phyloP scores from a whole-genome alignment of 2,888 invertebrate genomes.

The Cinara cedri region DNA sequence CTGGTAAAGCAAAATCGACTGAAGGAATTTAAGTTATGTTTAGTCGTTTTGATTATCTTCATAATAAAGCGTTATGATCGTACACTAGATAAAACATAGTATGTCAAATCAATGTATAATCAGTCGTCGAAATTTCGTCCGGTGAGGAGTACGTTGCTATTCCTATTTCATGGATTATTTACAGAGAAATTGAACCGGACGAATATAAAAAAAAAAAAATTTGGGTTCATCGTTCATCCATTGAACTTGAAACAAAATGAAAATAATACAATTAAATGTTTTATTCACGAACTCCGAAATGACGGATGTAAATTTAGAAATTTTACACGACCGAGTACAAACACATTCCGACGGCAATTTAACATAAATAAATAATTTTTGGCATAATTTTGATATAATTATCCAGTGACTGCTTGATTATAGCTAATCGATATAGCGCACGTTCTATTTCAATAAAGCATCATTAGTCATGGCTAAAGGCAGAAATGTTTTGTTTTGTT shows the following conservation, averaged over 20 bases:
- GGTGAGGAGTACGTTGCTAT: slow-evolving; percentile 6
- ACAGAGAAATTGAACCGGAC: slow-evolving; percentile 12
- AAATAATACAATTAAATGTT: slow-evolving; percentile 19
- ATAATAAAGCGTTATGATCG: neutral
- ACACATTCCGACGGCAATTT: too few relatives aligned
- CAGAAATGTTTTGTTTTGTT: too few relatives aligned
- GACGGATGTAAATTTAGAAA: slow-evolving; percentile 6
- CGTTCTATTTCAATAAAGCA: too few relatives aligned
- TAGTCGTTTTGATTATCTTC: neutral
- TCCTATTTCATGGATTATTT: slow-evolving; percentile 22
- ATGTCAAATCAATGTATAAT: neutral
- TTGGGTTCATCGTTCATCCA: slow-evolving; percentile 4
- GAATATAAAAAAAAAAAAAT: slow-evolving; percentile 14
- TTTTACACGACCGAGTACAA: slow-evolving; percentile 2
- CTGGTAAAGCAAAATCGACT: slow-evolving; percentile 3
- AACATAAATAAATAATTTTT: too few relatives aligned
- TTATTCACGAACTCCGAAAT: neutral
- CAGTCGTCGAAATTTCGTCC: slow-evolving; percentile 4
- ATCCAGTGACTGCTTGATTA: too few relatives aligned
- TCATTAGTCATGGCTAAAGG: too few relatives aligned
- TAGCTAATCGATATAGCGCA: too few relatives aligned
- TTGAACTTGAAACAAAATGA: slow-evolving; percentile 13
- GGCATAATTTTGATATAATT: too few relatives aligned
- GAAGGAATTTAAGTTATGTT: neutral
- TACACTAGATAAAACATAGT: slow-evolving; percentile 7